Base-by-base conservation (phyloP, 1,140 invertebrate species). In the silkworm (Bombyx mori) region DNA sequence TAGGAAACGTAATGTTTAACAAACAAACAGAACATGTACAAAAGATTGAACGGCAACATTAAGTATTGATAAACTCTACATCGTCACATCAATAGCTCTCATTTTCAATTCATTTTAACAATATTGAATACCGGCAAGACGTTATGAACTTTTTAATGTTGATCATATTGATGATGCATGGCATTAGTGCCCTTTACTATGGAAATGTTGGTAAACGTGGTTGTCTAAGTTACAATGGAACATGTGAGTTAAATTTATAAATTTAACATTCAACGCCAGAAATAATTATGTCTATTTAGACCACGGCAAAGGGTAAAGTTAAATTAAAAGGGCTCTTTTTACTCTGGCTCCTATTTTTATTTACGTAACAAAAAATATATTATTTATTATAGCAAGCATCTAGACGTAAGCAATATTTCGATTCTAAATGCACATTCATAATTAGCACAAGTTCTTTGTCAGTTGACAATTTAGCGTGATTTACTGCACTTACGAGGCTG, bases 161-260 rank as follows among this genome's bases (percentile, higher is more conserved):
- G 4, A 35, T 35, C 2, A 35, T 35, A 35, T 35, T 35, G 26
- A 35, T 35, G 26, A 35, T 35, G 26, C 26, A 35, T 35, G 26
- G 26, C 26, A 35, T 35, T 5, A 57, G 47, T 8, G 49, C 10
- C 8, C 8, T 51, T 44, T 82, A 77, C 54, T 82, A 79, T 26
- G 77, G 62, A 35, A 68, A 60, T 57, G 63, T 79, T 12, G 75
- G 75, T 1, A 66, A 44, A 26, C 57, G 47, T 12, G 71, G 66
- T 0, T 82, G 79, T 45, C 54, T 82, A 7, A 63, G 59, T 18
- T 82, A 54, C 53, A 82, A 82, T 58, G 63, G 65, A 18, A 76
- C 75, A 10, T 82, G 79, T 82, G 61, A 78, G 79, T 82, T 18
- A 9, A 7, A 50, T 42, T 50, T 26, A 54, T 47, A 12, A 22